Conservation (phyloP, 2,888 invertebrate genomes). For the Argyresthia albistria region DNA sequence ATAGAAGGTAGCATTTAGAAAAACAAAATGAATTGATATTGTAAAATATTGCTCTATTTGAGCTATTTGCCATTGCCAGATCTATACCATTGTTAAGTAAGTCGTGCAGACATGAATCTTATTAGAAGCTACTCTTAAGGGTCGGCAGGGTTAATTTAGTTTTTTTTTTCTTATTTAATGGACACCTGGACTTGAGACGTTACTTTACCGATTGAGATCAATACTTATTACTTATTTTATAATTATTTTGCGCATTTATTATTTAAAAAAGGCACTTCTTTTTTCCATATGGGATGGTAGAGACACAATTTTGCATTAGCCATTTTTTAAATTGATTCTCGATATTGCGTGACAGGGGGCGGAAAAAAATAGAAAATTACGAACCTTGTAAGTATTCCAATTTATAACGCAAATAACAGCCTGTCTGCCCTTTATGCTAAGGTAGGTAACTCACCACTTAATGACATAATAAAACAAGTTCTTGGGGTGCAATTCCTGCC, state of each 20-base stretch:
- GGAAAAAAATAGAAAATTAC: too few species aligned
- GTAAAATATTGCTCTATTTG: too few species aligned
- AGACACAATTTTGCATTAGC: too few species aligned
- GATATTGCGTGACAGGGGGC: too few species aligned
- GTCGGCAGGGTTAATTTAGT: conserved; percentile 27
- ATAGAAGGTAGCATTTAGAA: too few species aligned
- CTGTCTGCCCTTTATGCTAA: conserved; percentile 9
- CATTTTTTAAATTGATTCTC: too few species aligned
- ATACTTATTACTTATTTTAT: too few species aligned
- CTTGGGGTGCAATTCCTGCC: neutral
- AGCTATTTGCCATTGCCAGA: neutral
- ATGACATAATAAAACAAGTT: conserved; percentile 9
- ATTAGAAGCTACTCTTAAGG: conserved; percentile 1
- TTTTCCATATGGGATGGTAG: too few species aligned
- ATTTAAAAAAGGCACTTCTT: too few species aligned
- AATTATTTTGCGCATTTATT: too few species aligned
- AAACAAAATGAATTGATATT: too few species aligned
- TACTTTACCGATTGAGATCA: neutral
- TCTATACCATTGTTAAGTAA: too few species aligned
- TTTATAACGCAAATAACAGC: neutral
- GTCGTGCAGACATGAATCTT: neutral
- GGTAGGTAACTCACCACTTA: conserved; percentile 20
- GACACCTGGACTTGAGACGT: conserved; percentile 37
- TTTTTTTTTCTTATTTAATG: conserved; percentile 44
- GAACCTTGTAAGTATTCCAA: neutral